Evolutionary conservation across 2,888 invertebrate genomes (phyloP).

Genomic region (Abscondita cerata): DNA sequence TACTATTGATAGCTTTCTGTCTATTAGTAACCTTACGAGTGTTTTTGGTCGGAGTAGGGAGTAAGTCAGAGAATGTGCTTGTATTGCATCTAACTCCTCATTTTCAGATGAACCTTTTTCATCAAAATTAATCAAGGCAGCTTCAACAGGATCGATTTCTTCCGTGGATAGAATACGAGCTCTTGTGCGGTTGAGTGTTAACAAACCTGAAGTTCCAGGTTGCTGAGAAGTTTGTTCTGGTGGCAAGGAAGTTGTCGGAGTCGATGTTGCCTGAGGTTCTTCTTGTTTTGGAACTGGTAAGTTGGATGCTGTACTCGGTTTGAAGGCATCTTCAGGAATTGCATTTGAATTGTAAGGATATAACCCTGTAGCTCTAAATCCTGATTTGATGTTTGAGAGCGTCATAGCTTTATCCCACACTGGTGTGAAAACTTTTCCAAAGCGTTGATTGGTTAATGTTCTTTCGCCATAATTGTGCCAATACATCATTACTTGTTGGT

Average conservation of each 20-base stretch:
- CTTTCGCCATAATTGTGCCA: constrained; percentile 6
- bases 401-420: constrained; percentile 23
- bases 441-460: constrained; percentile 9
- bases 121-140: constrained; percentile 3
- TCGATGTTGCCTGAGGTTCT: background rate
- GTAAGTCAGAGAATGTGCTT: no score
- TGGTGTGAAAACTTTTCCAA: background rate
- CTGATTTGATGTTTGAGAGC: background rate
- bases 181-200: background rate
- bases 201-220: constrained; percentile 8
- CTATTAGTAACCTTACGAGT: no score
- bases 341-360: background rate
- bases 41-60: no score
- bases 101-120: background rate
- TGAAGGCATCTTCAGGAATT: constrained; percentile 9
- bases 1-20: no score
- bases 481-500: background rate
- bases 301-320: no score
- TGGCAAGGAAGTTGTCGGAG: background rate
- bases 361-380: background rate
- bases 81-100: background rate
- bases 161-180: constrained; percentile 3
- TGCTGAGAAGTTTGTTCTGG: constrained; percentile 1
- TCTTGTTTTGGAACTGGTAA: background rate
- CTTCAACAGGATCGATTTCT: constrained; percentile 8